Evolutionary conservation across 2,113 vertebrate genomes (phyloP).

Genomic region (Thamnaconus septentrionalis): DNA sequence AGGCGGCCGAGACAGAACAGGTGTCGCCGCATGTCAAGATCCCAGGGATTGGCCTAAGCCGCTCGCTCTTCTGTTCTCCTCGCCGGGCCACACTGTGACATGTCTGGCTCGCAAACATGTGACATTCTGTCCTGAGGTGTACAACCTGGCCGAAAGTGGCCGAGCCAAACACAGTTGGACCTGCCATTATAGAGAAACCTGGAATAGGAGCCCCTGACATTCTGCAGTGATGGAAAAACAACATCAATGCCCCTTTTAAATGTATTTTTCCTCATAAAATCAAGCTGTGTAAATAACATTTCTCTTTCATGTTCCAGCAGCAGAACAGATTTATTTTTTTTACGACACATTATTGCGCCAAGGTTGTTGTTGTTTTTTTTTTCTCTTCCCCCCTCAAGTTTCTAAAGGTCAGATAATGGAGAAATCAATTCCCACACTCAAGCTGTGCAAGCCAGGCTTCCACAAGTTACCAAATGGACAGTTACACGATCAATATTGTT

Average conservation of each 20-base stretch:
- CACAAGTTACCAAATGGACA: conserved; percentile 35
- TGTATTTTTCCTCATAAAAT: background rate
- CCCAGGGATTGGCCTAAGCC: conserved; percentile 28
- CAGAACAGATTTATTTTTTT: background rate
- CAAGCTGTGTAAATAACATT: background rate
- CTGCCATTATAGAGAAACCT: too few relatives aligned
- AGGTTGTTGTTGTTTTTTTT: too few relatives aligned
- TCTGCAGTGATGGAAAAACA: too few relatives aligned
- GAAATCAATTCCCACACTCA: conserved; percentile 43
- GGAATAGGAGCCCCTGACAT: too few relatives aligned
- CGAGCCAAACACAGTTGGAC: too few relatives aligned
- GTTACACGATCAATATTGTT: conserved; percentile 48
- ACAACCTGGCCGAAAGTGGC: conserved; percentile 6
- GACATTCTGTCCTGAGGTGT: conserved; percentile 41
- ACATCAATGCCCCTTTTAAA: too few relatives aligned
- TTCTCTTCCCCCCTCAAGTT: conserved; percentile 4
- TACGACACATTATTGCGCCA: background rate
- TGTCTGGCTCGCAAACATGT: conserved; percentile 35
- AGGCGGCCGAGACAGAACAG: conserved; percentile 9
- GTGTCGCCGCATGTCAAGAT: conserved; percentile 21
- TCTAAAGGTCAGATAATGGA: conserved; percentile 43
- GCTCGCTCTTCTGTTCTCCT: conserved; percentile 26
- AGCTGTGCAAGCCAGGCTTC: conserved; percentile 20
- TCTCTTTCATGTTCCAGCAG: background rate
- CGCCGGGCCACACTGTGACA: background rate